phyloP scores from a whole-genome alignment of 2,797 vertebrate genomes.

The Meriones psammophilus region DNA sequence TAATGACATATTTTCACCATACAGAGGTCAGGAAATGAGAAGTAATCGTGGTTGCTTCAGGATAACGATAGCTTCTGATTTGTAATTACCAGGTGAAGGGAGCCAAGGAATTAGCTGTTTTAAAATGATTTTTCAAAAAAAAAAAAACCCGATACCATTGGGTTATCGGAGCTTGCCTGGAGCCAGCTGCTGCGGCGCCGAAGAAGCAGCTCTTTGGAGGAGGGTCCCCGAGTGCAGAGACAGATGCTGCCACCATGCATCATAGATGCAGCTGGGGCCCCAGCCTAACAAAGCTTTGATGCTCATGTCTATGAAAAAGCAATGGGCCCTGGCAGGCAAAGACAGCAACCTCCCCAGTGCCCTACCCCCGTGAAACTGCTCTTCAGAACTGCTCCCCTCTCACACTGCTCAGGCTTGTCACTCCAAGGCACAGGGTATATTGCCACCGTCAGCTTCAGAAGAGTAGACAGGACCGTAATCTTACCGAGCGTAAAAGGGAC shows the following conservation, averaged over 20 bases:
- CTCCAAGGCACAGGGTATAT: background rate
- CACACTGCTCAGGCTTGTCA: background rate
- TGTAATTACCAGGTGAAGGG: conserved; percentile 88
- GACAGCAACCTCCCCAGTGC: background rate
- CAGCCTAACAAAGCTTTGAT: conserved; percentile 48
- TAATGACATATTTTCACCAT: conserved; percentile 79
- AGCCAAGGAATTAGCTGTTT: conserved; percentile 84
- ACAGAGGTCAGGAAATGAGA: conserved; percentile 83
- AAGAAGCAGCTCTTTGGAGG: conserved; percentile 62
- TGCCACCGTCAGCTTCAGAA: accelerated
- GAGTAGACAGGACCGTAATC: background rate
- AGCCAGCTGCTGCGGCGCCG: conserved; percentile 61
- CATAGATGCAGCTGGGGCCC: conserved; percentile 43
- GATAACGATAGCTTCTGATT: conserved; percentile 86
- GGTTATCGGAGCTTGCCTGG: conserved; percentile 62
- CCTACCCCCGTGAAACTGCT: background rate
- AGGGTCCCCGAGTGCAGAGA: conserved; percentile 60
- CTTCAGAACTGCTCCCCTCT: background rate
- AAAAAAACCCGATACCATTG: conserved; percentile 27
- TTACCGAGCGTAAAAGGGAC: background rate
- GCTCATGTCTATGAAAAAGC: background rate
- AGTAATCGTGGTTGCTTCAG: conserved; percentile 81
- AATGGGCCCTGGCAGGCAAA: background rate
- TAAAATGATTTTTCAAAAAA: conserved; percentile 66
- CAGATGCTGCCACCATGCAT: conserved; percentile 33